Conservation (phyloP, 2,113 vertebrate genomes). For the Cottus gobio region DNA sequence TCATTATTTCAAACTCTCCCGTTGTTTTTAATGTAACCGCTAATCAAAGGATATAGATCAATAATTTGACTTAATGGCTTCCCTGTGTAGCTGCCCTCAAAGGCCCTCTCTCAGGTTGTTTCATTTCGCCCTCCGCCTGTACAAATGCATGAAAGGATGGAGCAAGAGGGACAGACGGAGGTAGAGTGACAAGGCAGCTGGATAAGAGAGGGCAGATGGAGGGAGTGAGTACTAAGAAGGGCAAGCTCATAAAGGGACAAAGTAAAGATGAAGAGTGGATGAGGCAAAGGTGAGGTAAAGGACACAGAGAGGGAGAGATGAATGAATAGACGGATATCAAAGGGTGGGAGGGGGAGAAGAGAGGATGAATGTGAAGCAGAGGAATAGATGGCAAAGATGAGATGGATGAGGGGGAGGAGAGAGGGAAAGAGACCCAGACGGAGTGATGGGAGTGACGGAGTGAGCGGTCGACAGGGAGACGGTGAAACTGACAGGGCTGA, state of each 20-base stretch:
- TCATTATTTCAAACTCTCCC: neutral
- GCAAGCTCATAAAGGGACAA: conserved; percentile 31
- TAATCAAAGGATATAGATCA: conserved; percentile 10
- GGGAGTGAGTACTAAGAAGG: neutral
- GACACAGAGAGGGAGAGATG: conserved; percentile 42
- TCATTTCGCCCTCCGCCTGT: neutral
- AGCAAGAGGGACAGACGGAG: neutral
- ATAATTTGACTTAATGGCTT: neutral
- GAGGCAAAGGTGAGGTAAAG: conserved; percentile 61
- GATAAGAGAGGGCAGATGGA: conserved; percentile 22
- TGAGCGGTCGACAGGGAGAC: conserved; percentile 19
- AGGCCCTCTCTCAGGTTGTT: conserved; percentile 4
- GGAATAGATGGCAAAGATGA: conserved; percentile 36
- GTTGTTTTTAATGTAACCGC: neutral
- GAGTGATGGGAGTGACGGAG: conserved; percentile 26
- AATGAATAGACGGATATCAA: conserved; percentile 37
- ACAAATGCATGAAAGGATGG: conserved; percentile 6
- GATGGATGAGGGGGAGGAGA: conserved; percentile 16
- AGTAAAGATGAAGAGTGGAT: conserved; percentile 29
- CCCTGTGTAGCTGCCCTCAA: conserved; percentile 2
- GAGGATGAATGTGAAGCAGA: conserved; percentile 44
- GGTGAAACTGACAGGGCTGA: conserved; percentile 50
- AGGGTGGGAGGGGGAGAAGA: neutral
- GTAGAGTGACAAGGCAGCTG: neutral
- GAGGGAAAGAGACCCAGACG: conserved; percentile 5